Evolutionary conservation across 2,113 vertebrate genomes (phyloP).

Genomic region (Emydura subglobosa): DNA sequence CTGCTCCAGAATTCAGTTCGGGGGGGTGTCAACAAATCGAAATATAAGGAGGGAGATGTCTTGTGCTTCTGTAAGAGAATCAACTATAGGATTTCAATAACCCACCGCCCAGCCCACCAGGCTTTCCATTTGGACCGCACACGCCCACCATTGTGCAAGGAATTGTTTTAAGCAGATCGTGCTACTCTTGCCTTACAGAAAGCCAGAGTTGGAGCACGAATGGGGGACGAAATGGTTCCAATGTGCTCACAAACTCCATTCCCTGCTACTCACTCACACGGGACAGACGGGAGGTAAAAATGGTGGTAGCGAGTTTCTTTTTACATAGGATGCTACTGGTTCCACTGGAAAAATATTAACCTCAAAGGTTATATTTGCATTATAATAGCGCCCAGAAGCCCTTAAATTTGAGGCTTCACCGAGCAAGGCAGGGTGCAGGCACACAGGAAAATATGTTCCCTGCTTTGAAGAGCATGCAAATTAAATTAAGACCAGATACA

Average conservation of each 20-base stretch:
- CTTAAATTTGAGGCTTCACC: not conserved
- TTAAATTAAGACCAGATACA: slow-evolving; percentile 47
- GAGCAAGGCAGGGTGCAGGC: not conserved
- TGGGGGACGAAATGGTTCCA: not conserved
- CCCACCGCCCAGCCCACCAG: not conserved
- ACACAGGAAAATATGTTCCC: not conserved
- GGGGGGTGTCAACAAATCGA: not conserved
- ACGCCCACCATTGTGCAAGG: not conserved
- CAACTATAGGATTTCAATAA: not conserved
- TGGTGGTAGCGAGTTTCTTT: not conserved
- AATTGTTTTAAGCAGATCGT: rapidly evolving
- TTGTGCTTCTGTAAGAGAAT: rapidly evolving
- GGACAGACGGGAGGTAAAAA: not conserved
- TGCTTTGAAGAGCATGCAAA: not conserved
- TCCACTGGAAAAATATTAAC: not conserved
- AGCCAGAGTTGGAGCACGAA: not conserved
- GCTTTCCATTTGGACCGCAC: not conserved
- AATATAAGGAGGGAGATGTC: rapidly evolving
- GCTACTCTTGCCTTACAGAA: rapidly evolving
- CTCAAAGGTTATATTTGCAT: not conserved
- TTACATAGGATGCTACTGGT: not conserved
- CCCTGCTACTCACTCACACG: not conserved
- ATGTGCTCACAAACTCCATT: not conserved
- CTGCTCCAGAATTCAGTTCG: not conserved
- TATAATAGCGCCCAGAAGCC: not conserved